These are phyloP conservation scores for Hirundichthys speculiger DNA, from an alignment of 2,113 vertebrate species.

Conservation along the genomic window DNA sequence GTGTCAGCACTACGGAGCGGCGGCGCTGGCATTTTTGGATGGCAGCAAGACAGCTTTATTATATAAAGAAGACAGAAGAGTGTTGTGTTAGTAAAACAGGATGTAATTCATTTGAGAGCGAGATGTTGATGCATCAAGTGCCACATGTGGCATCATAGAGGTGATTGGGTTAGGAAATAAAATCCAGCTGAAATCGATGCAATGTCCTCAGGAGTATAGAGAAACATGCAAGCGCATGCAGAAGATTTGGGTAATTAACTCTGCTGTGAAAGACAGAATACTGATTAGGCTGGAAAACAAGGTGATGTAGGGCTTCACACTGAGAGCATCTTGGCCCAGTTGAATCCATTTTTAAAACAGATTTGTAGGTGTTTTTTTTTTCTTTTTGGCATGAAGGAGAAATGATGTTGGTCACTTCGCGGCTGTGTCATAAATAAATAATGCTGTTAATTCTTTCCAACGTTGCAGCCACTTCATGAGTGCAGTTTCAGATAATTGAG, in stretches of 20 bases:
- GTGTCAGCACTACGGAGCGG: neutral
- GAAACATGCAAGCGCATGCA: neutral
- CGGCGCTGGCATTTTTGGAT: neutral
- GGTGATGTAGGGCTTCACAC: too few species aligned
- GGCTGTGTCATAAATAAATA: too few species aligned
- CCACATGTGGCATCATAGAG: slow-evolving; percentile 6
- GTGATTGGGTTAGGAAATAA: slow-evolving; percentile 16
- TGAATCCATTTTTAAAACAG: too few species aligned
- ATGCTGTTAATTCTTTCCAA: too few species aligned
- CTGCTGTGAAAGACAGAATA: neutral
- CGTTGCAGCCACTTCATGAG: too few species aligned
- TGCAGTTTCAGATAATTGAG: too few species aligned
- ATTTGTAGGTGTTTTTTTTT: too few species aligned
- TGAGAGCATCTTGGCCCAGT: too few species aligned
- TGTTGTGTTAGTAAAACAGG: slow-evolving; percentile 14
- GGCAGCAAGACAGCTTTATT: neutral
- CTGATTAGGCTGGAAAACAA: neutral
- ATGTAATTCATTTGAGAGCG: slow-evolving; percentile 23
- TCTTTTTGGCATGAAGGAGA: too few species aligned
- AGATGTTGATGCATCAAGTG: slow-evolving; percentile 1
- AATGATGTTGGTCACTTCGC: too few species aligned
- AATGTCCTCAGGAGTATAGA: slow-evolving; percentile 1
- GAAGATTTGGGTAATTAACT: neutral
- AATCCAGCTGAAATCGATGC: slow-evolving; percentile 39
- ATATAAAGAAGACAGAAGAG: neutral